Evolutionary conservation across 2,888 invertebrate genomes (phyloP).

Genomic region (Dicyrtomina minuta): DNA sequence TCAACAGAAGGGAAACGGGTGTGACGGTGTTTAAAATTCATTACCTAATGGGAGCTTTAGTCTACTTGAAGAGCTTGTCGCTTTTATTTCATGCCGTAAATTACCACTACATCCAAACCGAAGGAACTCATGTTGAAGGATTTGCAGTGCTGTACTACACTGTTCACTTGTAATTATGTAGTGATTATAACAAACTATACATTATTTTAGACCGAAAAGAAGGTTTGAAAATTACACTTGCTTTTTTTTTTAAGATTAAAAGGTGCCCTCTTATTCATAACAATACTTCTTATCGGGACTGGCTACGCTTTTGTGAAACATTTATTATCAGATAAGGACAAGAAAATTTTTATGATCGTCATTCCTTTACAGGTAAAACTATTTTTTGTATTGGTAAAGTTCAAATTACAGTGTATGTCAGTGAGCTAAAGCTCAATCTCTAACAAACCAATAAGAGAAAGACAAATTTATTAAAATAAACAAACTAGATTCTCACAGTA

Average conservation of each 20-base stretch:
- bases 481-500: too few relatives aligned
- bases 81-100: slow-evolving; percentile 93
- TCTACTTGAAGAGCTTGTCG: slow-evolving; percentile 83
- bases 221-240: slow-evolving; percentile 4
- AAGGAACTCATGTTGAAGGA: slow-evolving; percentile 91
- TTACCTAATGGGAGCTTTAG: slow-evolving; percentile 91
- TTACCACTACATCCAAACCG: slow-evolving; percentile 88
- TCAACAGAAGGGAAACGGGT: slow-evolving; percentile 62
- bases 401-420: background rate
- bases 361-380: slow-evolving; percentile 85
- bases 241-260: slow-evolving; percentile 66
- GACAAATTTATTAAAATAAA: too few relatives aligned
- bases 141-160: slow-evolving; percentile 98
- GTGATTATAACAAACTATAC: slow-evolving; percentile 34
- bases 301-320: slow-evolving; percentile 99
- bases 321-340: slow-evolving; percentile 91
- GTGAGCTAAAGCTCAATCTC: background rate
- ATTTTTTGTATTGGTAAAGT: slow-evolving; percentile 1
- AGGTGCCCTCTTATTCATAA: slow-evolving; percentile 91
- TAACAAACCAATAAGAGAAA: background rate
- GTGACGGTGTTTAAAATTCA: slow-evolving; percentile 88
- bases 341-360: slow-evolving; percentile 95
- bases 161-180: slow-evolving; percentile 93
- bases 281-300: slow-evolving; percentile 92
- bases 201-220: too few relatives aligned